Evolutionary conservation across 2,113 vertebrate genomes (phyloP).

Genomic region (Verasper variegatus): DNA sequence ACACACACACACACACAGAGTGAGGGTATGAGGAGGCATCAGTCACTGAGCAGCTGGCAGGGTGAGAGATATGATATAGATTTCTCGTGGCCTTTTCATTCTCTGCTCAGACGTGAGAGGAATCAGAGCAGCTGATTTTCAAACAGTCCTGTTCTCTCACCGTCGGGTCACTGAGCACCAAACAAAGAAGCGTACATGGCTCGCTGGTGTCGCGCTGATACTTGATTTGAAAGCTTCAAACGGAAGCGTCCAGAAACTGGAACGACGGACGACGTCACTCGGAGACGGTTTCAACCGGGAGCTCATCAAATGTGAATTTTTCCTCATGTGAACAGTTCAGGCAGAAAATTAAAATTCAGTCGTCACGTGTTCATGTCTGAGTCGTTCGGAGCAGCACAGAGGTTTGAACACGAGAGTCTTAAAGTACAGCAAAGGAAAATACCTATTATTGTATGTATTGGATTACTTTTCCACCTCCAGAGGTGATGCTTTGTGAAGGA

Average conservation of each 20-base stretch:
- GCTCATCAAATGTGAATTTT: too few relatives aligned
- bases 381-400: too few relatives aligned
- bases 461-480: too few relatives aligned
- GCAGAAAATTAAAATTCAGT: background rate
- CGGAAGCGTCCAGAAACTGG: background rate
- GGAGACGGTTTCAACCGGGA: too few relatives aligned
- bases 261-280: background rate
- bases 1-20: conserved; percentile 34
- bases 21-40: background rate
- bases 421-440: too few relatives aligned
- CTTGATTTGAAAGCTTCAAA: background rate
- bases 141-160: background rate
- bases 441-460: too few relatives aligned
- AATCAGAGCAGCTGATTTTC: conserved; percentile 18
- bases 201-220: background rate
- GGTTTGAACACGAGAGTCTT: too few relatives aligned
- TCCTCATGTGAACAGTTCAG: background rate
- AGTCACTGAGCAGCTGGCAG: conserved; percentile 27
- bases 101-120: conserved; percentile 42
- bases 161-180: background rate
- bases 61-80: conserved; percentile 34
- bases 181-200: background rate
- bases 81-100: conserved; percentile 48
- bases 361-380: too few relatives aligned
- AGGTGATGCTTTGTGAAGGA: too few relatives aligned